These are phyloP conservation scores for Aythya fuligula DNA, from an alignment of 2,797 vertebrate species.

Conservation along the genomic window DNA sequence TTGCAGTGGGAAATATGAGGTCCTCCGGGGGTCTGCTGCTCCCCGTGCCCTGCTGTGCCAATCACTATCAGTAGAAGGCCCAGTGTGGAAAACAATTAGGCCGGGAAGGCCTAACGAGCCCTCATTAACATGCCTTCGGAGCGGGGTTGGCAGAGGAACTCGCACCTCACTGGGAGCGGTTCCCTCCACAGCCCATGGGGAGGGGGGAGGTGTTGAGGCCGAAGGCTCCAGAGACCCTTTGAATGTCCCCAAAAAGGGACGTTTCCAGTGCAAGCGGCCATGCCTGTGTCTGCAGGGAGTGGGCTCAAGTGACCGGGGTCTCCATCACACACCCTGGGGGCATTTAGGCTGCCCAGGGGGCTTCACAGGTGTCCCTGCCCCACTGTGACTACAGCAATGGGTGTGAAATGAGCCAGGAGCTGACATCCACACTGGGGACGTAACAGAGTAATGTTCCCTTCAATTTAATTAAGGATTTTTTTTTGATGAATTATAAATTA, in stretches of 20 bases:
- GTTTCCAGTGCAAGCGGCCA: rapidly evolving
- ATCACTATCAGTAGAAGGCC: background rate
- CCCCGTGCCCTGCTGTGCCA: too few relatives aligned
- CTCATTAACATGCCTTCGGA: background rate
- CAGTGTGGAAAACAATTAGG: background rate
- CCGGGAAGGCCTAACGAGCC: background rate
- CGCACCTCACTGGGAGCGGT: rapidly evolving
- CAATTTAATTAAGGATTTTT: background rate
- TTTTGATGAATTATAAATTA: background rate
- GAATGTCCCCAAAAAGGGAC: background rate
- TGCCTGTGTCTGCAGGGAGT: background rate
- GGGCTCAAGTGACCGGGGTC: background rate
- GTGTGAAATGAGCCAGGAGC: background rate
- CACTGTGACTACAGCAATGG: background rate
- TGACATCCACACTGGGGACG: background rate
- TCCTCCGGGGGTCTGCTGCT: too few relatives aligned
- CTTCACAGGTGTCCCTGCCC: background rate
- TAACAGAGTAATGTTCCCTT: background rate
- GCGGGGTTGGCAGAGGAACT: background rate
- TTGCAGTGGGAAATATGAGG: too few relatives aligned
- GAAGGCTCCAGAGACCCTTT: background rate
- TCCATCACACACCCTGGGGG: background rate
- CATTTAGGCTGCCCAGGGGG: background rate
- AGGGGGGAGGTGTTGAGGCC: background rate
- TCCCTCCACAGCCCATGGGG: background rate